Conservation (phyloP, 2,888 invertebrate genomes). For the Proisotoma minuta region DNA sequence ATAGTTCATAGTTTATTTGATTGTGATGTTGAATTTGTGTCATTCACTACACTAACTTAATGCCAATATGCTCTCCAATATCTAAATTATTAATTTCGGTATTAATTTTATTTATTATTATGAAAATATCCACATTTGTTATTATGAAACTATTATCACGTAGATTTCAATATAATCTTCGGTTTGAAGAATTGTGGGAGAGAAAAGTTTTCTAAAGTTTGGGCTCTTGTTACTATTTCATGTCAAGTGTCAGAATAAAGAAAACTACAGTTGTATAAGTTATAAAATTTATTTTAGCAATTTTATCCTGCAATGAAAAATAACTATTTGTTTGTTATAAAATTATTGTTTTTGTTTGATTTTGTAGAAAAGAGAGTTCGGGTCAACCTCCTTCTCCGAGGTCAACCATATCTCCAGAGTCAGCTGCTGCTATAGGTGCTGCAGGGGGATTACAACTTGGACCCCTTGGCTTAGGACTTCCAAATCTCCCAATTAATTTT, state of each 20-base stretch:
- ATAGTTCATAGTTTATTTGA: no score
- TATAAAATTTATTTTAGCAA: not conserved
- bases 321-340: not conserved
- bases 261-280: not conserved
- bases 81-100: no score
- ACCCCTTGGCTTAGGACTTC: slow-evolving; percentile 33
- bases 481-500: slow-evolving; percentile 39
- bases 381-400: slow-evolving; percentile 29
- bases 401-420: slow-evolving; percentile 36
- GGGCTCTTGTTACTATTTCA: not conserved
- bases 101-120: no score
- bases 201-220: slow-evolving; percentile 7
- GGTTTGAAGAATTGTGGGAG: not conserved
- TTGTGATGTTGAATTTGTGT: no score
- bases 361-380: slow-evolving; percentile 42
- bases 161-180: not conserved
- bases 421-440: slow-evolving; percentile 27
- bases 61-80: no score
- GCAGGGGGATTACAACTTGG: slow-evolving; percentile 13
- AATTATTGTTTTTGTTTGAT: slow-evolving; percentile 6
- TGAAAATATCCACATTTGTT: no score
- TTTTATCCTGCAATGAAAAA: no score
- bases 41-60: no score
- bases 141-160: no score
- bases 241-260: not conserved